Conservation (phyloP, 2,113 vertebrate species). For the Trinectes maculatus region DNA sequence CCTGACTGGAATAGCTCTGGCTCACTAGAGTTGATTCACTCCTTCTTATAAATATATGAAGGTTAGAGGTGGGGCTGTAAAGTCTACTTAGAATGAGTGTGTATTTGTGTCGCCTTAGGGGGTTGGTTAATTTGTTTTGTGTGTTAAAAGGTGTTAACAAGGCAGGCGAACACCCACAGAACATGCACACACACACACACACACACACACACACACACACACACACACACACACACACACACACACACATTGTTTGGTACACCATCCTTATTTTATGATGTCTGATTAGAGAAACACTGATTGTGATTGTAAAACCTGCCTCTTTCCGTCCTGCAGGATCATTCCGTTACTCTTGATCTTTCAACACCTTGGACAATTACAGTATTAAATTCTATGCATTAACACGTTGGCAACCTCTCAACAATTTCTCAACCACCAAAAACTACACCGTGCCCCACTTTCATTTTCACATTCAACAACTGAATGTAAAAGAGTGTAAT, state of each 20-base stretch:
- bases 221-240: no score
- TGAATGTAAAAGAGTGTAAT: not conserved
- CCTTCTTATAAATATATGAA: slow-evolving; percentile 39
- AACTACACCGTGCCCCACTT: no score
- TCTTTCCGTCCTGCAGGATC: no score
- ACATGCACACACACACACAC: slow-evolving; percentile 47
- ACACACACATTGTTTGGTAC: no score
- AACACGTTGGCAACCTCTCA: no score
- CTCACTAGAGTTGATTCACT: slow-evolving; percentile 25
- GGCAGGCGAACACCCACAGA: slow-evolving; percentile 90
- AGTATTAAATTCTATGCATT: no score
- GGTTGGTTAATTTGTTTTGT: slow-evolving; percentile 90
- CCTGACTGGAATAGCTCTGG: not conserved
- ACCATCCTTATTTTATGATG: no score
- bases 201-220: slow-evolving; percentile 3
- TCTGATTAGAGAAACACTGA: no score
- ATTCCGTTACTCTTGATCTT: no score
- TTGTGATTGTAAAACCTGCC: no score
- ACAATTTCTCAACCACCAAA: no score
- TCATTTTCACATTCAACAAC: not conserved
- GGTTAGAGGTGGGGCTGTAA: slow-evolving; percentile 49
- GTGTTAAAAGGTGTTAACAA: slow-evolving; percentile 94
- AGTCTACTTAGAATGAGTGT: slow-evolving; percentile 16
- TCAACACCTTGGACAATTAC: no score
- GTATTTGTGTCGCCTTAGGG: slow-evolving; percentile 60